Evolutionary conservation across 2,888 invertebrate genomes (phyloP).

Genomic region (Orgyia antiqua): DNA sequence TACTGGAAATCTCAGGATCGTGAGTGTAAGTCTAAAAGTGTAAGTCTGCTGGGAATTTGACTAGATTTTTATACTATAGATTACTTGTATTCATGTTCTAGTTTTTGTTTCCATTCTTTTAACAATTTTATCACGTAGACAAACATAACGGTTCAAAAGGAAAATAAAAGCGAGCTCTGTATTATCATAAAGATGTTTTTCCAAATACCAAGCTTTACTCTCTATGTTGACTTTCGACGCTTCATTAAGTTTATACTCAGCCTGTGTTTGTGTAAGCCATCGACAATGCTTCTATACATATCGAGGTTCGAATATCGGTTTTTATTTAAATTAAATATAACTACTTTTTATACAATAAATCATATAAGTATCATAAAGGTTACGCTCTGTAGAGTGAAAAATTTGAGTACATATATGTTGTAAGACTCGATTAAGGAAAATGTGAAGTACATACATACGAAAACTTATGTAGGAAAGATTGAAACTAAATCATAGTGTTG

Average conservation of each 20-base stretch:
- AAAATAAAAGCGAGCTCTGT: conserved; percentile 34
- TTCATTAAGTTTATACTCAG: conserved; percentile 57
- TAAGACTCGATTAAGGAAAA: no score
- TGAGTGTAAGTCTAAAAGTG: no score
- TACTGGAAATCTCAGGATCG: no score
- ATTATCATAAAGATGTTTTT: conserved; percentile 45
- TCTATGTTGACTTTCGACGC: conserved; percentile 47
- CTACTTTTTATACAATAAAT: conserved; percentile 12
- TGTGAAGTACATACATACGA: no score
- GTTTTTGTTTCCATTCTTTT: conserved; percentile 16
- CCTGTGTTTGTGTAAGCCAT: conserved; percentile 39
- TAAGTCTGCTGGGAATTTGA: no score
- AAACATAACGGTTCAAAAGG: conserved; percentile 26
- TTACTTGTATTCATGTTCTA: no score
- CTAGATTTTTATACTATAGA: no score
- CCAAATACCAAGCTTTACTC: conserved; percentile 42
- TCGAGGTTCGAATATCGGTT: conserved; percentile 18
- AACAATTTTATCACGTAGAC: conserved; percentile 19
- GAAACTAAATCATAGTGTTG: no score
- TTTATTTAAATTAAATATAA: conserved; percentile 17
- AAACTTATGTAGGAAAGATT: no score
- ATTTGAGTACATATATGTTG: no score
- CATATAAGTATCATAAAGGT: no score
- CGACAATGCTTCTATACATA: conserved; percentile 31
- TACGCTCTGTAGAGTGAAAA: no score